Evolutionary conservation across 2,797 vertebrate species (phyloP).

Genomic region (Scyliorhinus canicula): DNA sequence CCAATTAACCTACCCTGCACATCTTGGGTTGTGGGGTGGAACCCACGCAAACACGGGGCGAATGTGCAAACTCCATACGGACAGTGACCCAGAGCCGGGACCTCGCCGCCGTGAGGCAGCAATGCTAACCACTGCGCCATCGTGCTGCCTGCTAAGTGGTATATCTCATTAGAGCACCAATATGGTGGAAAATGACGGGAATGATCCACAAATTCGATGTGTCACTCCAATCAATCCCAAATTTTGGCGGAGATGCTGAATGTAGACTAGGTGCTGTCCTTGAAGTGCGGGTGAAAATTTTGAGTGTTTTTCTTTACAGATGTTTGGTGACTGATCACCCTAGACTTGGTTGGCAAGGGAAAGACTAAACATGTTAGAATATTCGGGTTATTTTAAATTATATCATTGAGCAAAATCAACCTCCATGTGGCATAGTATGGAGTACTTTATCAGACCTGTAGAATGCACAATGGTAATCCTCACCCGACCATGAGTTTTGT

Average conservation of each 20-base stretch:
- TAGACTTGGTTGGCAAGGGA: background rate
- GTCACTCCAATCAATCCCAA: background rate
- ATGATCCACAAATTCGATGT: background rate
- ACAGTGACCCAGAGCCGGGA: too few species aligned
- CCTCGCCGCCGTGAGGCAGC: too few species aligned
- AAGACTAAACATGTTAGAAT: background rate
- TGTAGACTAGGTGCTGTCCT: background rate
- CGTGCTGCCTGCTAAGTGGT: too few species aligned
- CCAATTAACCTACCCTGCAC: too few species aligned
- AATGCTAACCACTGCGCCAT: too few species aligned
- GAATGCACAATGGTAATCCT: background rate
- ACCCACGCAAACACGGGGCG: too few species aligned
- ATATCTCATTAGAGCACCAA: too few species aligned
- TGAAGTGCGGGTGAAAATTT: background rate
- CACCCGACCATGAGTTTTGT: background rate
- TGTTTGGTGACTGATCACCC: background rate
- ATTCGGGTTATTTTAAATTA: background rate
- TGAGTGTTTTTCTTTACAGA: background rate
- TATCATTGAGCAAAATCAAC: background rate
- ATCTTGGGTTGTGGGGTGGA: too few species aligned
- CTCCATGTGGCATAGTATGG: background rate
- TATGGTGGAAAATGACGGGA: background rate
- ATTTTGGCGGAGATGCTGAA: background rate
- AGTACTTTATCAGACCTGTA: background rate
- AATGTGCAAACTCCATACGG: too few species aligned